phyloP scores from a whole-genome alignment of 2,888 invertebrate genomes.

The Furcula furcula region DNA sequence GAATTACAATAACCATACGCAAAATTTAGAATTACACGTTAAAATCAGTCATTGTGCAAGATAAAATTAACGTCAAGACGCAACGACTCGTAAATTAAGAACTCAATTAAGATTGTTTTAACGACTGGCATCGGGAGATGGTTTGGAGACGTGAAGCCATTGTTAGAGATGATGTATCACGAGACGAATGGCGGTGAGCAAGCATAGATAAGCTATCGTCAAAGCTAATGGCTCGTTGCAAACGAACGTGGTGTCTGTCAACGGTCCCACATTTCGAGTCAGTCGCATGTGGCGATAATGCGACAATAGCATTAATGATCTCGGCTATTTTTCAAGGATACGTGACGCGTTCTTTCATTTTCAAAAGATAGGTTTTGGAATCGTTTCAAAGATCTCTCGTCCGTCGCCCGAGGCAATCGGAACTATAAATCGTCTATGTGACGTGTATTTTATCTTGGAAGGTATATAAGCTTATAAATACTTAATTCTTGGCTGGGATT shows the following conservation, averaged over 20 bases:
- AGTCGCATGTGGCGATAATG: constrained; percentile 5
- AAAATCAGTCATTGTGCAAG: constrained; percentile 47
- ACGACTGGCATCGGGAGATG: constrained; percentile 46
- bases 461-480: constrained; percentile 5
- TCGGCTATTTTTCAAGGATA: constrained; percentile 10
- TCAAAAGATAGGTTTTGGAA: not conserved
- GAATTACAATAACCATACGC: constrained; percentile 19
- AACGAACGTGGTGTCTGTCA: constrained; percentile 39
- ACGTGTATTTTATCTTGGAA: not conserved
- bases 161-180: constrained; percentile 56
- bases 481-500: constrained; percentile 4
- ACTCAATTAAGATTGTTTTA: constrained; percentile 67
- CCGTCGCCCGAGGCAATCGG: not conserved
- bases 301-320: constrained; percentile 17
- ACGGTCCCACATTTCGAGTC: constrained; percentile 19
- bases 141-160: constrained; percentile 47
- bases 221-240: constrained; percentile 47
- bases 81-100: constrained; percentile 55
- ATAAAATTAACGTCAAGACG: constrained; percentile 47
- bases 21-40: constrained; percentile 36
- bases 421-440: constrained; percentile 1
- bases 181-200: constrained; percentile 26
- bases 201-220: constrained; percentile 43
- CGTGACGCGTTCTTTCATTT: constrained; percentile 7
- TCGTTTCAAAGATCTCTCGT: not conserved